Conservation (phyloP, 1,140 invertebrate genomes). For the Parasteatoda tepidariorum region DNA sequence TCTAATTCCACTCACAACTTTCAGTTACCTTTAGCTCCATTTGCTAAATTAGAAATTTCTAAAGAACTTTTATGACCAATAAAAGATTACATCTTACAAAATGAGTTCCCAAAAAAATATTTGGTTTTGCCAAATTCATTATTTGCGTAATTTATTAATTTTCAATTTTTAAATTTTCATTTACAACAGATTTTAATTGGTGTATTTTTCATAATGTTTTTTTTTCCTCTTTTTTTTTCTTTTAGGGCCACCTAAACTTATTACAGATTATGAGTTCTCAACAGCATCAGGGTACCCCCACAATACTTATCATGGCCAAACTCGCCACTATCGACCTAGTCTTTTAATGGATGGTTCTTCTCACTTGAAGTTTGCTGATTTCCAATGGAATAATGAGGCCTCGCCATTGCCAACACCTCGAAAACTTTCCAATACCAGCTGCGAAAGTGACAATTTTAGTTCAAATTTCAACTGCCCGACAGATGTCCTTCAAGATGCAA, state of each 20-base stretch:
- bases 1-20: too few species aligned
- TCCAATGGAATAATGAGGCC: slow-evolving; percentile 78
- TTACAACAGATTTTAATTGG: too few species aligned
- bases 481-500: background rate
- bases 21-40: too few species aligned
- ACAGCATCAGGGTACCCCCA: slow-evolving; percentile 77
- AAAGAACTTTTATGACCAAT: too few species aligned
- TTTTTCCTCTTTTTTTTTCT: background rate
- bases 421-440: slow-evolving; percentile 76
- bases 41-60: too few species aligned
- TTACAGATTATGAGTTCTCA: slow-evolving; percentile 73
- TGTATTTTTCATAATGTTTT: too few species aligned
- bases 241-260: slow-evolving; percentile 46
- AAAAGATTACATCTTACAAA: background rate
- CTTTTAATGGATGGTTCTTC: slow-evolving; percentile 71
- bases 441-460: slow-evolving; percentile 70
- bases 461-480: slow-evolving; percentile 15
- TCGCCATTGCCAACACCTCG: slow-evolving; percentile 69
- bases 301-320: slow-evolving; percentile 91
- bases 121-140: too few species aligned
- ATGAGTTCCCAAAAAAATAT: too few species aligned
- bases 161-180: too few species aligned
- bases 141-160: too few species aligned
- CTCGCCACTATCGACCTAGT: slow-evolving; percentile 79
- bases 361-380: slow-evolving; percentile 82